A percentile compares a stretch with the other conserved stretches of the same genome.
Conservation (phyloP, 2,888 invertebrate species). For the Itoplectis maculator region DNA sequence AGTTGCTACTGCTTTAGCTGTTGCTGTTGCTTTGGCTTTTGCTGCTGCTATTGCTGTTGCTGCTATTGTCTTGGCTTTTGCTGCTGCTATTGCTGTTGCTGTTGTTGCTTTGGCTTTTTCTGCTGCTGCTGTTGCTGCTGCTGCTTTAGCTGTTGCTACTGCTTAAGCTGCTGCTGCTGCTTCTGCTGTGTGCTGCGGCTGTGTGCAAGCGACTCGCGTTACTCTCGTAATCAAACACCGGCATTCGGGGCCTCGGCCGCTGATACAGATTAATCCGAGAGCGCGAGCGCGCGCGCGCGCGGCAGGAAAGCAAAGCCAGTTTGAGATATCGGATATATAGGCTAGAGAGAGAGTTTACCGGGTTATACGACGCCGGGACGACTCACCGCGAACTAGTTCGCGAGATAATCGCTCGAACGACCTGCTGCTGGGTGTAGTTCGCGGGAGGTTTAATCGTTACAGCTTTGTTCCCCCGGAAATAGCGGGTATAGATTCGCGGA, state of each 20-base stretch:
- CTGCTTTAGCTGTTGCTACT: no score
- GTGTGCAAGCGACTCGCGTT: slow-evolving; percentile 42
- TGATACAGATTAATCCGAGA: slow-evolving; percentile 50
- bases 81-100: background rate
- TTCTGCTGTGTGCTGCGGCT: background rate
- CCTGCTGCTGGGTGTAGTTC: no score
- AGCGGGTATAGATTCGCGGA: no score
- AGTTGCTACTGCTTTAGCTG: no score
- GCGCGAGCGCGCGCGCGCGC: background rate
- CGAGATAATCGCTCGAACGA: slow-evolving; percentile 27
- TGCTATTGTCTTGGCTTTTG: no score
- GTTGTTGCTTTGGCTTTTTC: no score
- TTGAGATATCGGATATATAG: slow-evolving; percentile 52
- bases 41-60: no score
- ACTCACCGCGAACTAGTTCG: slow-evolving; percentile 9
- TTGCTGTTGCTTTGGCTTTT: no score
- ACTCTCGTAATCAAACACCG: slow-evolving; percentile 62
- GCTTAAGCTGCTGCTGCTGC: no score
- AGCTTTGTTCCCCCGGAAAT: no score
- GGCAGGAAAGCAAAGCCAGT: slow-evolving; percentile 58
- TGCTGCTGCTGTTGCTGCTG: slow-evolving; percentile 9
- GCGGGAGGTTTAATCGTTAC: no score
- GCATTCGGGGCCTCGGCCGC: slow-evolving; percentile 4
- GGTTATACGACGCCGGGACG: slow-evolving; percentile 50
- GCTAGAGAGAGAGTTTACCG: slow-evolving; percentile 45